Conservation (phyloP, 2,797 vertebrate genomes). For the Acipenser oxyrinchus region DNA sequence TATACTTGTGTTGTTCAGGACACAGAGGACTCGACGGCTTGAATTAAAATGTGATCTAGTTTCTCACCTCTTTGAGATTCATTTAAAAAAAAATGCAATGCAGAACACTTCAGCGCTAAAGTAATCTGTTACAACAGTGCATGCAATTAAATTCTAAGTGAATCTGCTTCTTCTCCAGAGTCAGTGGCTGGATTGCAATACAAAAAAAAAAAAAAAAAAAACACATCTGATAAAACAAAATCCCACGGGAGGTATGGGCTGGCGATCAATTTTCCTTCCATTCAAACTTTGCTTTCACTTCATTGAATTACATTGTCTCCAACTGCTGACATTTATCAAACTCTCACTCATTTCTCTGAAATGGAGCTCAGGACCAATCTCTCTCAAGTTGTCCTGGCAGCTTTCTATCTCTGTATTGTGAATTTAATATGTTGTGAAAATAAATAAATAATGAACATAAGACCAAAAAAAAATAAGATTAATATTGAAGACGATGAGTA, state of each 20-base stretch:
- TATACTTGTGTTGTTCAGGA: not conserved
- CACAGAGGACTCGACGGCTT: not conserved
- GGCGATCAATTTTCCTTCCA: conserved; percentile 51
- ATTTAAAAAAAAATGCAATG: conserved; percentile 21
- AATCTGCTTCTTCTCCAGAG: conserved; percentile 35
- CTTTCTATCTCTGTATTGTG: conserved; percentile 25
- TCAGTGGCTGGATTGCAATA: conserved; percentile 30
- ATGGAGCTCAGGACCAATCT: conserved; percentile 26
- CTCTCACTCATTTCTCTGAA: conserved; percentile 32
- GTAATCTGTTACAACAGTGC: conserved; percentile 25
- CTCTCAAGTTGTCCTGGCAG: conserved; percentile 19
- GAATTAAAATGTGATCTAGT: conserved; percentile 35
- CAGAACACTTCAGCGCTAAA: conserved; percentile 24
- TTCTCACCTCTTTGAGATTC: conserved; percentile 43
- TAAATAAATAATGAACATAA: too few relatives aligned
- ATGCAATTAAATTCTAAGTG: conserved; percentile 44
- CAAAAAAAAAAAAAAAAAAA: conserved; percentile 42
- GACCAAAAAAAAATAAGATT: too few relatives aligned
- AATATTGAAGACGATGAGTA: too few relatives aligned
- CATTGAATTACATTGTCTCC: conserved; percentile 36
- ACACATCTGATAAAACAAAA: too few relatives aligned
- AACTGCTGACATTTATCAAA: conserved; percentile 30
- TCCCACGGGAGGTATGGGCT: conserved; percentile 32
- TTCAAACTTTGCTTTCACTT: conserved; percentile 35
- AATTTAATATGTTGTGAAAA: too few relatives aligned